Base-by-base conservation (phyloP, 2,797 vertebrate genomes). In the Sebastolobus altivelis region DNA sequence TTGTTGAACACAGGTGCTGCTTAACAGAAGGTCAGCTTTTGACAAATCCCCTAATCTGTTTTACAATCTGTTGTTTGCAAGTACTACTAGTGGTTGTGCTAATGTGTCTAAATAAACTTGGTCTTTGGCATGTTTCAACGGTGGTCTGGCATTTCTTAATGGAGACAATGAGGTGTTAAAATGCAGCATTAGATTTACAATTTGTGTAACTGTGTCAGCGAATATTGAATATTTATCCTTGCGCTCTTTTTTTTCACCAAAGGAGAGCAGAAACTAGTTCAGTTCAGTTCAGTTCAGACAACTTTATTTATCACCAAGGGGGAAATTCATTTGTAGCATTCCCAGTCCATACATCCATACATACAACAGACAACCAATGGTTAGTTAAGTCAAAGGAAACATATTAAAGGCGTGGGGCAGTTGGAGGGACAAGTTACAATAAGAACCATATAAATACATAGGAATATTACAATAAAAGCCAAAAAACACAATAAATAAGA, bases 1-100 rank as follows among this genome's bases (percentile, higher is more conserved):
- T 9, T 86, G 60, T 65, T 84, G 29, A 14, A 77, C 83, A 90
- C 88, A 89, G 88, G 88, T 90, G 89, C 83, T 88, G 75, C 54
- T 83, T 68, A 85, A 84, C 82, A 87, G 85, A 94, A 86, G 92
- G 89, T 91, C 87, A 89, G 83, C 71, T 80, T 82, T 80, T 87
- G 73, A 92, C 90, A 91, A 88, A 90, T 88, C 77, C 61, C 52
- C 62, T 85, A 76, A 89, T 92, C 91, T 82, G 80, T 89, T 88
- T 88, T 72, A 78, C 89, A 90, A 87, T 92, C 88, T 91, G 88
- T 63, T 90, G 83, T 88, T 84, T 87, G 72, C 61, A 63, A 86
- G 70, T 76, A 81, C 61, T 65, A 68, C 75, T 56, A 77, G 66
- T 78, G 79, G 46, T 70, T 71, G 79, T 86, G 82, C 10, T 76